A percentile compares a stretch with the other conserved stretches of the same genome.
Evolutionary conservation across 1,140 invertebrate species (phyloP).

Genomic region (Drosophila sp.): DNA sequence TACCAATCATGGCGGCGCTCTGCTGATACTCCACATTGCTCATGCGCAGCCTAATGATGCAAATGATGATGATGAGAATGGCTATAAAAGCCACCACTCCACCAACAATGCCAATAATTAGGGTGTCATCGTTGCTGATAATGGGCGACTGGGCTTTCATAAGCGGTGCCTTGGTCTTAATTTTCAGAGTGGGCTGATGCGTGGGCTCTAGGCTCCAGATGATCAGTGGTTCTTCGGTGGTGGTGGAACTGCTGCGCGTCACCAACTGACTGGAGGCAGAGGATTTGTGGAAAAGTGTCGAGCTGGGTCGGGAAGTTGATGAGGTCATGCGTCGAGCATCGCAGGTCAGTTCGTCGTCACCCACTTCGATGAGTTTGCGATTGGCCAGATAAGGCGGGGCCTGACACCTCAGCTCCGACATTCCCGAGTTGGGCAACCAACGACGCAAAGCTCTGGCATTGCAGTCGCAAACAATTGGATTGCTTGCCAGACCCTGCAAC

Average conservation of each 20-base stretch:
- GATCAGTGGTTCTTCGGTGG: conserved; percentile 90
- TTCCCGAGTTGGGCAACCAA: conserved; percentile 88
- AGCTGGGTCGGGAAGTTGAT: conserved; percentile 82
- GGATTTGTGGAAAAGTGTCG: conserved; percentile 70
- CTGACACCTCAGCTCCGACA: conserved; percentile 86
- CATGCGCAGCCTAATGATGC: conserved; percentile 90
- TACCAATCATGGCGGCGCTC: conserved; percentile 86
- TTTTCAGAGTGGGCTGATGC: conserved; percentile 83
- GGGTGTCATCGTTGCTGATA: conserved; percentile 92
- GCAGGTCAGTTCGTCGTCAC: conserved; percentile 91
- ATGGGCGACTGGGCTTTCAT: conserved; percentile 85
- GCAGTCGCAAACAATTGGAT: conserved; percentile 94
- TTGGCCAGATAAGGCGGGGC: conserved; percentile 88
- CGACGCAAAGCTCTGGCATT: conserved; percentile 89
- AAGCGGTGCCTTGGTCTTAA: conserved; percentile 85
- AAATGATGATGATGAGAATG: conserved; percentile 93
- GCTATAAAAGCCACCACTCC: conserved; percentile 95
- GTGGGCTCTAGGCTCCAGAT: conserved; percentile 92
- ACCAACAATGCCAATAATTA: conserved; percentile 96
- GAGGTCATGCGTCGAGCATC: conserved; percentile 86
- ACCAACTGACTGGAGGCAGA: conserved; percentile 83
- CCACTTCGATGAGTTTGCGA: conserved; percentile 88
- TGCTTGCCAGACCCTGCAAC: conserved; percentile 88
- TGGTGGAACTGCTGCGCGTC: conserved; percentile 85
- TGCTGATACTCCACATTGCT: conserved; percentile 87